Evolutionary conservation across 37 sponge, comb jelly and placozoan genomes (phyloP).

Genomic region (Hexactinellida sp.): DNA sequence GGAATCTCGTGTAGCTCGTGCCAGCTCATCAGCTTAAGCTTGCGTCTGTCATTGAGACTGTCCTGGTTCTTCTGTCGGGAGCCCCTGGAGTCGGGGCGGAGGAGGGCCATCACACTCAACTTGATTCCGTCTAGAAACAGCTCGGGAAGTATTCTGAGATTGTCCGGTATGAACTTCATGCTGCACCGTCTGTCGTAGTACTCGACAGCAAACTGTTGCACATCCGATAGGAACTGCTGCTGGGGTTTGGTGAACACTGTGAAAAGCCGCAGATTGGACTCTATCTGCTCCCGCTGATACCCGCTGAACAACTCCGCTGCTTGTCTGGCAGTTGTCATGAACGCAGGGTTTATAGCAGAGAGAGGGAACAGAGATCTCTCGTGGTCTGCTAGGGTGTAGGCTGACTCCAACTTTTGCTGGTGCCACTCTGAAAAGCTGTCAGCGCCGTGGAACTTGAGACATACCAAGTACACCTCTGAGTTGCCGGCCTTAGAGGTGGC

Average conservation of each 20-base stretch:
- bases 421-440: slow-evolving; percentile 18
- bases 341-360: slow-evolving; percentile 23
- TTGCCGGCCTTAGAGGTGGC: slow-evolving; percentile 73
- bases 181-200: background rate
- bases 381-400: slow-evolving; percentile 15
- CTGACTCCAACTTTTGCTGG: slow-evolving; percentile 24
- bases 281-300: slow-evolving; percentile 29
- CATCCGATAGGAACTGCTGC: slow-evolving; percentile 14
- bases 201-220: slow-evolving; percentile 1
- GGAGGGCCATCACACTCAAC: background rate
- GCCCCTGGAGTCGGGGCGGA: background rate
- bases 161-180: background rate
- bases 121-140: background rate
- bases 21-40: background rate
- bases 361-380: slow-evolving; percentile 28
- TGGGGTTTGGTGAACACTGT: background rate
- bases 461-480: slow-evolving; percentile 71
- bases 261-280: slow-evolving; percentile 40
- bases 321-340: slow-evolving; percentile 23
- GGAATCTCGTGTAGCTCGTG: background rate
- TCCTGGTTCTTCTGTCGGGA: slow-evolving; percentile 13
- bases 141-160: background rate
- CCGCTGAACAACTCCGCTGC: slow-evolving; percentile 20
- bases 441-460: slow-evolving; percentile 50
- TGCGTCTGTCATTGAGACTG: background rate